Percentiles rank a stretch among this genome's conserved stretches.
Conservation (phyloP, 2,113 vertebrate species). For the Lanius ludovicianus region DNA sequence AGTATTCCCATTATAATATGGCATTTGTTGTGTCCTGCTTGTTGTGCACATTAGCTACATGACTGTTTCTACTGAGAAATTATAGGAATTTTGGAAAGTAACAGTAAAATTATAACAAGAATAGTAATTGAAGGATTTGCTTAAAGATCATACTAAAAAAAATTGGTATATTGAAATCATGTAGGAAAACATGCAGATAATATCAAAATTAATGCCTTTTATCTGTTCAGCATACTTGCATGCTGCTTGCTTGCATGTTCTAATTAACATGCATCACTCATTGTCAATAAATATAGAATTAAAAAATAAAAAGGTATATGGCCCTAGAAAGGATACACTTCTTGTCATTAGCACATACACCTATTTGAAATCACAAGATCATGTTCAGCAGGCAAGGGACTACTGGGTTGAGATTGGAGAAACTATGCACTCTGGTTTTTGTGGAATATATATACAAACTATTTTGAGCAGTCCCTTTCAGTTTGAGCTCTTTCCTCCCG, state of each 20-base stretch:
- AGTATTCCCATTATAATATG: not conserved
- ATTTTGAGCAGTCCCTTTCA: not conserved
- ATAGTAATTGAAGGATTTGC: not conserved
- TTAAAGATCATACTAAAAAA: not conserved
- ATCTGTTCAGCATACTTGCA: not conserved
- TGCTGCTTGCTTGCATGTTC: not conserved
- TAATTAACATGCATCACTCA: not conserved
- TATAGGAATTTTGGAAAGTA: not conserved
- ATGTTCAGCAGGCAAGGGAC: not conserved
- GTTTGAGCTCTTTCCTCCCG: not conserved
- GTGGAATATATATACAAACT: not conserved
- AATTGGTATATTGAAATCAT: not conserved
- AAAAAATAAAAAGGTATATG: not conserved
- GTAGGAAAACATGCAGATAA: not conserved
- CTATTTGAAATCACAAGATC: not conserved
- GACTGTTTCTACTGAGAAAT: not conserved
- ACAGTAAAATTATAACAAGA: not conserved
- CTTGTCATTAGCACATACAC: not conserved
- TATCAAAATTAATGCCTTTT: not conserved
- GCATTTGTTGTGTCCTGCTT: not conserved
- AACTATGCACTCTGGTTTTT: not conserved
- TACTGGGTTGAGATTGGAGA: not conserved
- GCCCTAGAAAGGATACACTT: not conserved
- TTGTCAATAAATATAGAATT: not conserved
- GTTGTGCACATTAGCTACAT: not conserved